These are phyloP conservation scores for Idaea biselata DNA, from an alignment of 2,888 invertebrate species.

Conservation along the genomic window DNA sequence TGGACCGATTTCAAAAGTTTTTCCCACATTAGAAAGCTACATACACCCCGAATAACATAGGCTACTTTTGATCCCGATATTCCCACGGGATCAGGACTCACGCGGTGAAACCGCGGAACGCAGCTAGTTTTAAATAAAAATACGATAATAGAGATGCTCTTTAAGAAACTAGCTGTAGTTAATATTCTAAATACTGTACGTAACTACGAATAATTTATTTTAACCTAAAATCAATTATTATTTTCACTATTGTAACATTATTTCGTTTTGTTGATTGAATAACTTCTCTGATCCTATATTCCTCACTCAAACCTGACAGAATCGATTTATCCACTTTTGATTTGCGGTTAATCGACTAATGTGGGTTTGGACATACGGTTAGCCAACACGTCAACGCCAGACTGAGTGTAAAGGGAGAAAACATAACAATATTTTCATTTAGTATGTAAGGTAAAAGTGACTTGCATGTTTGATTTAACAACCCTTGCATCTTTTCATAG, in stretches of 20 bases:
- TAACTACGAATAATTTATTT: too few species aligned
- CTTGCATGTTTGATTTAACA: too few species aligned
- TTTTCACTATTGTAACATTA: not conserved
- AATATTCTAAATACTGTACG: too few species aligned
- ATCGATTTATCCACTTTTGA: slow-evolving; percentile 35
- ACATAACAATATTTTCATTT: not conserved
- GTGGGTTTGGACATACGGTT: slow-evolving; percentile 21
- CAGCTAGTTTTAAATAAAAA: slow-evolving; percentile 9
- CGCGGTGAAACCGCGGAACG: too few species aligned
- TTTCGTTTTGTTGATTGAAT: slow-evolving; percentile 26
- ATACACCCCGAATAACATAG: too few species aligned
- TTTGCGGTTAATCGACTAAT: slow-evolving; percentile 35
- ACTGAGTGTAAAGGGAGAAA: not conserved
- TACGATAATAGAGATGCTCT: too few species aligned
- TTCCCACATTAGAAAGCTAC: too few species aligned
- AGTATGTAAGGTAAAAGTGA: not conserved
- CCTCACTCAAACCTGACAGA: slow-evolving; percentile 30
- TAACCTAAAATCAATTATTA: too few species aligned
- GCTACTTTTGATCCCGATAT: too few species aligned
- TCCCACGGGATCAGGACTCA: too few species aligned
- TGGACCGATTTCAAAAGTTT: too few species aligned
- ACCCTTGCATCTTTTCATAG: not conserved
- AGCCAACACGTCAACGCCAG: slow-evolving; percentile 20
- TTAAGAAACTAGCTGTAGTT: too few species aligned
- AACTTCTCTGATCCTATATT: slow-evolving; percentile 24